These are phyloP conservation scores for Bradypus variegatus DNA, from an alignment of 2,797 vertebrate genomes.

Conservation along the genomic window DNA sequence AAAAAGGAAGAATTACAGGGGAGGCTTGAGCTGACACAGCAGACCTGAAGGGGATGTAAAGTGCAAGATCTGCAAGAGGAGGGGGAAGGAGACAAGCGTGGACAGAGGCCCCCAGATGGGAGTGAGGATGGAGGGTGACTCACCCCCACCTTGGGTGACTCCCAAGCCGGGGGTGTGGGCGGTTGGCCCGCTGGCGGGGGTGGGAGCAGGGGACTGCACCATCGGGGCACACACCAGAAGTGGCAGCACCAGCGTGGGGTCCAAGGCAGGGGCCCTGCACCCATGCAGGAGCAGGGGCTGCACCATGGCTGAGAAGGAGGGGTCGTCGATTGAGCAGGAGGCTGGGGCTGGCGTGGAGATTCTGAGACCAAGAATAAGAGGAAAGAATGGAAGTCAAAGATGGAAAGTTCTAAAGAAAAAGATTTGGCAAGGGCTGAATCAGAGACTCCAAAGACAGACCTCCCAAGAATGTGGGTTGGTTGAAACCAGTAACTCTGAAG, in stretches of 20 bases:
- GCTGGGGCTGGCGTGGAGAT: too few species aligned
- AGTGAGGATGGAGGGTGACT: neutral
- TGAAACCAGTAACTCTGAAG: neutral
- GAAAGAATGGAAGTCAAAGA: neutral
- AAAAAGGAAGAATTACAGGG: neutral
- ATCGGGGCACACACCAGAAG: too few species aligned
- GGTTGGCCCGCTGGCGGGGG: too few species aligned
- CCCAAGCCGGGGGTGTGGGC: too few species aligned
- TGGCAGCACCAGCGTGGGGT: too few species aligned
- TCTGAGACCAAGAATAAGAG: constrained; percentile 1
- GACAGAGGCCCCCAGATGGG: neutral
- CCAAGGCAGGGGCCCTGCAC: too few species aligned
- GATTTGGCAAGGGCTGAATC: neutral
- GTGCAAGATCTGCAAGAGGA: too few species aligned
- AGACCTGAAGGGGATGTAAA: neutral
- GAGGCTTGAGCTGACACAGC: neutral
- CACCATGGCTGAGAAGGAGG: too few species aligned
- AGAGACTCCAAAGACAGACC: neutral
- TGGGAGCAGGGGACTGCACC: too few species aligned
- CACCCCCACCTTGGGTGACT: neutral
- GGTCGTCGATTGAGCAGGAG: too few species aligned
- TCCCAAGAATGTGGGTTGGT: neutral
- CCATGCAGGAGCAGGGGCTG: too few species aligned
- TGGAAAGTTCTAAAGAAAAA: too few species aligned
- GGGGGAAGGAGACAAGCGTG: neutral